Evolutionary conservation across 2,888 invertebrate genomes (phyloP).

Genomic region (Prostheceraeus crozeri): DNA sequence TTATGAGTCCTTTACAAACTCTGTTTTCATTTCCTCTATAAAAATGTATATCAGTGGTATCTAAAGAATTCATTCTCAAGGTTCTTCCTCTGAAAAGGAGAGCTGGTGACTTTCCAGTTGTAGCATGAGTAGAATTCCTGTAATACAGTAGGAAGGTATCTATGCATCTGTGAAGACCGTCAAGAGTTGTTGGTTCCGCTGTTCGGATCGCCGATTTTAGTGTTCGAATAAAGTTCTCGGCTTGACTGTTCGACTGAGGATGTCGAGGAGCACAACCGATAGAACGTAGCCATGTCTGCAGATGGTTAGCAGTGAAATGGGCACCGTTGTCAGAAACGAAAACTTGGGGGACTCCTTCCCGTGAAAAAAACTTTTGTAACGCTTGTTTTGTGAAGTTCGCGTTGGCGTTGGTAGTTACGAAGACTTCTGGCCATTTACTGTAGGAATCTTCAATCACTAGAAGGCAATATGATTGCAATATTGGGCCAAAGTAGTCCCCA

Average conservation of each 20-base stretch:
- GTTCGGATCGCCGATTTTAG: neutral
- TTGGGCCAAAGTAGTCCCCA: neutral
- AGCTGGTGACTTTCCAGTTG: neutral
- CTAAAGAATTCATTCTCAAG: too few species aligned
- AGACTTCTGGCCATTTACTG: constrained; percentile 19
- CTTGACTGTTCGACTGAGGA: constrained; percentile 6
- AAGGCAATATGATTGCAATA: neutral
- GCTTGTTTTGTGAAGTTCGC: constrained; percentile 15
- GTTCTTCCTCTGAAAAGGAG: constrained; percentile 1
- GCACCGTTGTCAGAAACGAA: neutral
- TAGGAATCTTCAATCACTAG: constrained; percentile 15
- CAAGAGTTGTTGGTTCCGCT: neutral
- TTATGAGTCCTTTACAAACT: too few species aligned
- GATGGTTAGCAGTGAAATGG: constrained; percentile 2
- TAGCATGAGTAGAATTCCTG: neutral
- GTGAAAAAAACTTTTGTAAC: constrained; percentile 16
- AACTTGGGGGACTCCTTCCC: neutral
- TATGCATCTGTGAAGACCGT: neutral
- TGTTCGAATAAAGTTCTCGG: constrained; percentile 6
- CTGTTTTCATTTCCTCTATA: too few species aligned
- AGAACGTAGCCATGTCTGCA: neutral
- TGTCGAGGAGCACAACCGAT: neutral
- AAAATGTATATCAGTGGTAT: too few species aligned
- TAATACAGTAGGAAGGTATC: neutral
- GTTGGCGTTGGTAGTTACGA: constrained; percentile 1